Evolutionary conservation across 2,888 invertebrate species (phyloP), one percentile per base, ranked within the genome.

Genomic region (Cybosia mesomella): DNA sequence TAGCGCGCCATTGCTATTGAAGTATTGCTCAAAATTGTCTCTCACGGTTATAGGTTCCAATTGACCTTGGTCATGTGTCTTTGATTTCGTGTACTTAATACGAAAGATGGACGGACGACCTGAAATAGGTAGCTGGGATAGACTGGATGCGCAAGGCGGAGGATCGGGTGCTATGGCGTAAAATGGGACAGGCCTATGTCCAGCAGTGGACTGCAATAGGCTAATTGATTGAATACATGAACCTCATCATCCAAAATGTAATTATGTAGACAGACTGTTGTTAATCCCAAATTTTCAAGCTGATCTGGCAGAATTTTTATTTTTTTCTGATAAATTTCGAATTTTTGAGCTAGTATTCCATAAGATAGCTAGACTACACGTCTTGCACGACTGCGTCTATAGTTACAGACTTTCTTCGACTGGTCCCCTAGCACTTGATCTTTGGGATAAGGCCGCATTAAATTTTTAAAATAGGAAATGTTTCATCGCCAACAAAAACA

Each of bases 361-460:
- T 36, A 58, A 36, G 36, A 34, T 34, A 21, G 36, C 21, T 58
- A 36, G 36, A 58, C 58, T 36, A 36, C 36, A 36, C 36, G 58
- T 36, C 58, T 58, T 58, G 58, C 58, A 36, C 36, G 34, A 21
- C 34, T 36, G 9, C 34, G 64, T 55, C 64, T 65, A 22, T 58
- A 65, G 28, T 57, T 49, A 55, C 32, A 58, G 43, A 49, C 58
- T 43, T 65, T 39, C 43, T 58, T 55, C 28, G 28, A 43, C 43
- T 58, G 43, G 36, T 65, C 58, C 22, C 49, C 65, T 65, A 28
- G 55, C 39, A 57, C 55, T 55, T 53, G 53, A 22, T 34, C 24
- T 57, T 55, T 21, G 34, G 64, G 64, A 58, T 39, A 58, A 39
- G 65, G 65, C 21, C 57, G 34, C 65, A 65, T 65, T 10, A 58